Base-by-base conservation (phyloP, 2,888 invertebrate genomes). In the Meiosimyza decipiens region DNA sequence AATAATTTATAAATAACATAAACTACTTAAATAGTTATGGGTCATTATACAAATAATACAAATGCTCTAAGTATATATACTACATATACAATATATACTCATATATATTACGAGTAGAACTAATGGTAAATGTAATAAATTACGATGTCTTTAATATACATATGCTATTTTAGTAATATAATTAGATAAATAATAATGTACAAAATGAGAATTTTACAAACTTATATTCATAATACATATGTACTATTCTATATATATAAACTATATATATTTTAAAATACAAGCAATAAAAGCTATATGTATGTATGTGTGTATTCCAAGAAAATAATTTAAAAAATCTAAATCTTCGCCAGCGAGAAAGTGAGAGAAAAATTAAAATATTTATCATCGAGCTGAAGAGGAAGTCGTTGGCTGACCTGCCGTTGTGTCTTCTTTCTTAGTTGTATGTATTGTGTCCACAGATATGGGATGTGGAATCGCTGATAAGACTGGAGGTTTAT, bases 41-140 rank as follows among this genome's bases (percentile, higher is more conserved):
- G 72, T 79, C 75, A 79, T 82, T 79, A 80, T 82, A 84, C 80
- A 84, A 84, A 82, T 84, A 81, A 82, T 83, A 83, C 79, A 83
- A 84, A 83, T 84, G 82, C 78, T 79, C 79, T 79, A 80, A 78
- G 73, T 77, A 77, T 77, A 76, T 71, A 73, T 71, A 73, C 76
- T 76, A 73, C 69, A 73, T 72, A 69, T 71, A 74, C 51, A 66
- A 52, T 74, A 55, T 54, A 60, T 51, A 40, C 50, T 49, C 60
- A 62, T 66, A 28, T 66, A 57, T 76, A 63, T 72, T 66, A 67
- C 22, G 63, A 59, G 62, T 51, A 70, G 63, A 62, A 63, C 70
- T 70, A 63, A 62, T 47, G 51, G 60, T 70, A 70, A 52, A 47
- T 70, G 63, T 63, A 54, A 70, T 70, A 70, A 70, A 70, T 70